These are phyloP conservation scores for Neomicropteryx cornuta DNA, from an alignment of 1,140 invertebrate species.

Conservation along the genomic window DNA sequence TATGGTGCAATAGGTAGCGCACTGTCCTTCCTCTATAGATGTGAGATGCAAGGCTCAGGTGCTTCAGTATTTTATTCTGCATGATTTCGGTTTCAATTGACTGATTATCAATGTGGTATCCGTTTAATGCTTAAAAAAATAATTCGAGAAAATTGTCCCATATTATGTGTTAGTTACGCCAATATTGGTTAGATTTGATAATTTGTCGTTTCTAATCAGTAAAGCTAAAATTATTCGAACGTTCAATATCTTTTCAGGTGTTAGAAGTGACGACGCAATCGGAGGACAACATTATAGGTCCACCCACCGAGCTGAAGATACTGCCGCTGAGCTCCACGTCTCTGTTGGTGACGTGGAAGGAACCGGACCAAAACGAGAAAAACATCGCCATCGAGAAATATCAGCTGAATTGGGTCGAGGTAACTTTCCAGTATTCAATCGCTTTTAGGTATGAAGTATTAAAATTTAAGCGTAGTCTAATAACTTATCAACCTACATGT, in stretches of 20 bases:
- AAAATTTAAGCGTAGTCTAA: no score
- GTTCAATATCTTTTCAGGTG: constrained; percentile 7
- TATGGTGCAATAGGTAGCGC: no score
- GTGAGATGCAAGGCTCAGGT: no score
- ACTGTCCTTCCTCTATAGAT: no score
- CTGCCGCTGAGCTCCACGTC: constrained; percentile 4
- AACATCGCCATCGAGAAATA: constrained; percentile 13
- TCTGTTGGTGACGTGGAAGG: constrained; percentile 9
- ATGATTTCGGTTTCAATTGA: constrained; percentile 5
- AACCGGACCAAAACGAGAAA: constrained; percentile 9
- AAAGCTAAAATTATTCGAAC: not conserved
- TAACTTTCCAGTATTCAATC: constrained; percentile 4
- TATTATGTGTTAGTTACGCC: not conserved
- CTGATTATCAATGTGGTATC: constrained; percentile 2
- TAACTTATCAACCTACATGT: no score
- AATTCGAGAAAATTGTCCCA: not conserved
- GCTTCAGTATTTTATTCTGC: no score
- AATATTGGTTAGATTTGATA: no score
- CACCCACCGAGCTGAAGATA: constrained; percentile 9
- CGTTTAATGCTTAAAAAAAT: not conserved
- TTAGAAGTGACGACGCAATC: constrained; percentile 14
- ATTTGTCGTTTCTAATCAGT: constrained; percentile 1
- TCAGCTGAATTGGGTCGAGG: constrained; percentile 11
- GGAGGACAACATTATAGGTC: constrained; percentile 10
- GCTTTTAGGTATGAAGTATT: no score